These are phyloP conservation scores for Cotesia glomerata DNA, from an alignment of 1,140 invertebrate genomes.

Conservation along the genomic window DNA sequence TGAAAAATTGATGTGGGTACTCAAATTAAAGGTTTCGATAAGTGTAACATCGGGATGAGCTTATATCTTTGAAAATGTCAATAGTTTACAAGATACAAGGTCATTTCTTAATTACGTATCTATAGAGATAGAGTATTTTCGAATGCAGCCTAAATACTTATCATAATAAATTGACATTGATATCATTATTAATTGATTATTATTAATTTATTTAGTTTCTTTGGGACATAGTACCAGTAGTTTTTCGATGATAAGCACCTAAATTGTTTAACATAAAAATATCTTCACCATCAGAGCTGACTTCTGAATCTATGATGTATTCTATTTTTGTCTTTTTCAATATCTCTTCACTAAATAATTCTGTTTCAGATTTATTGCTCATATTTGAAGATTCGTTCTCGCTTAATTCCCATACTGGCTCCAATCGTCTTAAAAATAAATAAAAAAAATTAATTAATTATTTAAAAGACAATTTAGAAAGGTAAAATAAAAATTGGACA, in stretches of 20 bases:
- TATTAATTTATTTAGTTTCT: neutral
- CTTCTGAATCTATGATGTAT: slow-evolving; percentile 7
- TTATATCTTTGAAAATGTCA: too few species aligned
- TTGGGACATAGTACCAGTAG: neutral
- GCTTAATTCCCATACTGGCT: slow-evolving; percentile 3
- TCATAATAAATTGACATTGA: too few species aligned
- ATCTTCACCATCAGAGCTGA: slow-evolving; percentile 12
- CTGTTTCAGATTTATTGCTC: neutral
- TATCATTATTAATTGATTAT: neutral
- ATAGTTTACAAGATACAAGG: too few species aligned
- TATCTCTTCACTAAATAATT: neutral
- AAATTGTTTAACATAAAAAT: neutral
- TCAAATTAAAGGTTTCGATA: too few species aligned
- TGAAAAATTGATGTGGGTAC: too few species aligned
- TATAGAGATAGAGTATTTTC: too few species aligned
- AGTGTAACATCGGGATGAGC: too few species aligned
- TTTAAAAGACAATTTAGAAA: neutral
- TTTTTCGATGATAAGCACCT: neutral
- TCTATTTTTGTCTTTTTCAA: neutral
- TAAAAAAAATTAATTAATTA: neutral
- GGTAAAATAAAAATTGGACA: neutral
- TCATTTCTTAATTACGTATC: too few species aligned
- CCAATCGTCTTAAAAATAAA: neutral
- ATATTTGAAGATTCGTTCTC: neutral
- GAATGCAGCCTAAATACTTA: too few species aligned